A percentile compares a stretch with the other conserved stretches of the same genome.
phyloP scores from a whole-genome alignment of 2,113 vertebrate genomes.

The Pomatostomus ruficeps region DNA sequence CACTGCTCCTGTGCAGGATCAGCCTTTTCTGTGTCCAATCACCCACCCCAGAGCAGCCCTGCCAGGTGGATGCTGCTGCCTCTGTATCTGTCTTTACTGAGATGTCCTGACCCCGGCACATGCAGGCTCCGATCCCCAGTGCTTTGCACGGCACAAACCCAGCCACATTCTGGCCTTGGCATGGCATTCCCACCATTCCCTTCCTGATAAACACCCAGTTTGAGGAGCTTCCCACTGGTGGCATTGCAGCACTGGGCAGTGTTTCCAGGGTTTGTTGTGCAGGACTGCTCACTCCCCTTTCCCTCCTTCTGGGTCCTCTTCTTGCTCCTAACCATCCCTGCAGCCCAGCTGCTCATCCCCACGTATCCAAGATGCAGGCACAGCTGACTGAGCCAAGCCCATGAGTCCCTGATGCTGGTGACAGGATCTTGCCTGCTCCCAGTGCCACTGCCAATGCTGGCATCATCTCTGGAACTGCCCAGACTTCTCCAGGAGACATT shows the following conservation, averaged over 20 bases:
- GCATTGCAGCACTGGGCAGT: rapidly evolving
- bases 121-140: background rate
- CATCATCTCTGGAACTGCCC: background rate
- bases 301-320: background rate
- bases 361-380: rapidly evolving
- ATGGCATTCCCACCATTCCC: rapidly evolving
- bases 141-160: background rate
- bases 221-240: background rate
- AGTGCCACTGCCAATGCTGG: rapidly evolving
- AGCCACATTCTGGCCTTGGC: rapidly evolving
- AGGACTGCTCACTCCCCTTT: rapidly evolving
- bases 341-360: background rate
- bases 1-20: background rate
- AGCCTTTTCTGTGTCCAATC: background rate
- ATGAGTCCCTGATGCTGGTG: background rate
- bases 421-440: background rate
- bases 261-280: rapidly evolving
- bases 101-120: rapidly evolving
- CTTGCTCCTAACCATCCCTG: background rate
- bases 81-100: background rate
- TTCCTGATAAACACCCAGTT: background rate
- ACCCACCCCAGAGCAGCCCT: background rate
- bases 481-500: background rate
- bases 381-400: background rate
- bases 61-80: background rate